These are phyloP conservation scores for Megamerina dolium DNA, from an alignment of 2,888 invertebrate species.

Conservation along the genomic window DNA sequence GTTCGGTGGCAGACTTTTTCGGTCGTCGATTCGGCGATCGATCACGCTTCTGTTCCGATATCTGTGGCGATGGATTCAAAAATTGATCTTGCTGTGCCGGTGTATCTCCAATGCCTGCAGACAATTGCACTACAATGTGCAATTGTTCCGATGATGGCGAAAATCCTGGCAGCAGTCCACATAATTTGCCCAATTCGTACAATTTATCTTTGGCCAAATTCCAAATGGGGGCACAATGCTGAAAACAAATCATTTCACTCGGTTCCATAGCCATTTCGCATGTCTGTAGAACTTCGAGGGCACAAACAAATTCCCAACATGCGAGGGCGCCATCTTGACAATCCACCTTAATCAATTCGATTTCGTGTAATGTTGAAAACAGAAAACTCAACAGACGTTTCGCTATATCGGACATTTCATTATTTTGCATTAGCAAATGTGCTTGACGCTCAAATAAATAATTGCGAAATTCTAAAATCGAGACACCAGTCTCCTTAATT, in stretches of 20 bases:
- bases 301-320: slow-evolving; percentile 90
- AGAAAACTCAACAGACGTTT: slow-evolving; percentile 83
- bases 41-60: slow-evolving; percentile 39
- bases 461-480: slow-evolving; percentile 83
- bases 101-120: slow-evolving; percentile 84
- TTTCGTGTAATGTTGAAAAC: slow-evolving; percentile 81
- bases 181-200: slow-evolving; percentile 74
- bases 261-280: slow-evolving; percentile 66
- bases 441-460: slow-evolving; percentile 92
- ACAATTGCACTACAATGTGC: slow-evolving; percentile 82
- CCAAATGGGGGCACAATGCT: slow-evolving; percentile 80
- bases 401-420: slow-evolving; percentile 61
- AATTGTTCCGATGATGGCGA: slow-evolving; percentile 80
- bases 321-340: slow-evolving; percentile 77
- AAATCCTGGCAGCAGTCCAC: slow-evolving; percentile 81
- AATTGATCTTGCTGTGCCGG: slow-evolving; percentile 51
- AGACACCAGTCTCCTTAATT: slow-evolving; percentile 51
- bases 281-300: slow-evolving; percentile 78
- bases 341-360: slow-evolving; percentile 71
- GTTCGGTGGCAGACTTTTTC: slow-evolving; percentile 60
- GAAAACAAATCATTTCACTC: slow-evolving; percentile 67
- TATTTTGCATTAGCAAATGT: slow-evolving; percentile 60
- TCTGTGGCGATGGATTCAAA: slow-evolving; percentile 38
- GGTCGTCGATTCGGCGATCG: slow-evolving; percentile 52
- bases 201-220: slow-evolving; percentile 79